Conservation (phyloP, 92 coral and sea anemone genomes). For the Umimayanthus kanabou region DNA sequence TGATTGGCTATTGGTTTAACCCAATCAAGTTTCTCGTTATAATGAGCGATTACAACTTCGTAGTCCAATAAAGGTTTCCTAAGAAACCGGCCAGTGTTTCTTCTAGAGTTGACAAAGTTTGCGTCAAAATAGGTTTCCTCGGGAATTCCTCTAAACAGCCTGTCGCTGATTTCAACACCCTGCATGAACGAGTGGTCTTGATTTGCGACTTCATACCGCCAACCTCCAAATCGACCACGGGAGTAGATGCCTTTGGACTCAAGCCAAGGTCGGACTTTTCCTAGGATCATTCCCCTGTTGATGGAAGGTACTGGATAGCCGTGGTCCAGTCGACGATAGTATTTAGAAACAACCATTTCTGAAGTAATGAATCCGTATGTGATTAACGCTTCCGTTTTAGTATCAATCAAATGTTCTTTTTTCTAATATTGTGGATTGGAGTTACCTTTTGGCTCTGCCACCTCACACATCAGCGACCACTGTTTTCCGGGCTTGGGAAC, state of each 20-base stretch:
- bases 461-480: slow-evolving; percentile 83
- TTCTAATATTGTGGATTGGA: slow-evolving; percentile 47
- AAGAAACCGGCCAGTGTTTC: slow-evolving; percentile 43
- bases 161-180: slow-evolving; percentile 64
- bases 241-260: slow-evolving; percentile 57
- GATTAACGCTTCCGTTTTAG: slow-evolving; percentile 52
- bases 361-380: slow-evolving; percentile 48
- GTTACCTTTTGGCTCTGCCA: slow-evolving; percentile 50
- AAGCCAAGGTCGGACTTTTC: slow-evolving; percentile 60
- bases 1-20: too few species aligned
- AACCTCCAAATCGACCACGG: slow-evolving; percentile 77
- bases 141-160: slow-evolving; percentile 51
- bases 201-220: slow-evolving; percentile 70
- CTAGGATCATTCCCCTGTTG: slow-evolving; percentile 8
- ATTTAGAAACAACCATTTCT: slow-evolving; percentile 53
- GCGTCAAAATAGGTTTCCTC: slow-evolving; percentile 62
- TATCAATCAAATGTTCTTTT: slow-evolving; percentile 41
- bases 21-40: too few species aligned
- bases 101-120: slow-evolving; percentile 57
- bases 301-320: slow-evolving; percentile 76
- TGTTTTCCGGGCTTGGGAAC: slow-evolving; percentile 58
- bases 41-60: slow-evolving; percentile 65
- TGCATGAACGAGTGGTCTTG: slow-evolving; percentile 82
- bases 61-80: slow-evolving; percentile 30
- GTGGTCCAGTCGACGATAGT: slow-evolving; percentile 55